Base-by-base conservation (phyloP, 2,888 invertebrate genomes). In the Polydrusus cervinus region DNA sequence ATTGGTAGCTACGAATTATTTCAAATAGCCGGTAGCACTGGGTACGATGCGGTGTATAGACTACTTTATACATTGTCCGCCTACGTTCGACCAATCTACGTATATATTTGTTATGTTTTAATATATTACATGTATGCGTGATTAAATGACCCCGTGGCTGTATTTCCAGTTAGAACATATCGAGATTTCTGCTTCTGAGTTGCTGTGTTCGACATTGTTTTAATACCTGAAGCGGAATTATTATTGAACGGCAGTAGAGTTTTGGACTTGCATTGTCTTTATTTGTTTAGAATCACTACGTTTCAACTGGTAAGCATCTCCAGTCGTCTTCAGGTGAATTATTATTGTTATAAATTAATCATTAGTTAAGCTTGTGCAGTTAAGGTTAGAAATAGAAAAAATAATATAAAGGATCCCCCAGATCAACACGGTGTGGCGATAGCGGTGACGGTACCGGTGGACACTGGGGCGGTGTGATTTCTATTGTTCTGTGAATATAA, bases 21-120 rank as follows among this genome's bases (percentile, higher is more conserved):
- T 60, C 62, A 74, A 74, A 74, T 68, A 74, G 74, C 69, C 69
- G 51, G 53, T 69, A 53, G 64, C 74, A n/a, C 40, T 43, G 34
- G 53, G 38, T 67, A 18, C 25, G 64, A 43, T 34, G 47, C n/a
- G n/a, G n/a, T n/a, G n/a, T n/a, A n/a, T 55, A 49, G 53, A 74
- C 73, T 74, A 74, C 74, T 70, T 74, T 40, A 69, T 55, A 70
- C 40, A 72, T 47, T 65, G 69, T 74, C 65, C 75, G 75, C 75
- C 75, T 62, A 75, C 75, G 69, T 71, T 25, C 38, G 73, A 57
- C 71, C 71, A 70, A 70, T 74, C 68, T 61, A 53, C 64, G 40
- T 71, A 43, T 62, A 62, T 75, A 72, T 75, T 72, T 75, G 75
- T 75, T 75, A 75, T 75, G 75, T 75, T 72, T 75, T 75, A 71